Percentiles rank a stretch among this genome's conserved stretches.
phyloP scores from a whole-genome alignment of 2,797 vertebrate genomes.

The Anas acuta region DNA sequence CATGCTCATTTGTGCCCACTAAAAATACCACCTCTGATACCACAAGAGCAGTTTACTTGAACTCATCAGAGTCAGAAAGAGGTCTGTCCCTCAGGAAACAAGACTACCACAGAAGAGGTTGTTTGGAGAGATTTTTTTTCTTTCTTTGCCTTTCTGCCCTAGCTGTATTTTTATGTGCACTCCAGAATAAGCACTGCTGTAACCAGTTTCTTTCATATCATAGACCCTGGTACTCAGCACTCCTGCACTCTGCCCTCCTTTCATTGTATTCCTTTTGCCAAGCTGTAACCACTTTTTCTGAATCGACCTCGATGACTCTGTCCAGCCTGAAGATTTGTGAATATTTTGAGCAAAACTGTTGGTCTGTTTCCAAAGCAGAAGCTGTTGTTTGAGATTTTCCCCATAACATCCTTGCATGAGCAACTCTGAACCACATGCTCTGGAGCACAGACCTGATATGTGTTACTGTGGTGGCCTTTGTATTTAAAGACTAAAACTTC shows the following conservation, averaged over 20 bases:
- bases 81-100: neutral
- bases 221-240: neutral
- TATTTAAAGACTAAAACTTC: neutral
- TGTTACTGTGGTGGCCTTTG: neutral
- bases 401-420: neutral
- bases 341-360: neutral
- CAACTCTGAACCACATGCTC: neutral
- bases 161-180: neutral
- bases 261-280: neutral
- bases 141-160: neutral
- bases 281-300: neutral
- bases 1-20: neutral
- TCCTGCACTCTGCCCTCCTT: neutral
- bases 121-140: too few species aligned
- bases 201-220: neutral
- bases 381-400: neutral
- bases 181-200: neutral
- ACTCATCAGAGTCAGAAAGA: neutral
- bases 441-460: neutral
- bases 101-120: neutral
- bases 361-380: slow-evolving; percentile 15
- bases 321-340: neutral
- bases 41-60: neutral
- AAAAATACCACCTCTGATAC: neutral
- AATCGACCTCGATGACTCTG: neutral